Evolutionary conservation across 2,888 invertebrate genomes (phyloP), one percentile per base, ranked within the genome.

Genomic region (Ectropis crepuscularia): DNA sequence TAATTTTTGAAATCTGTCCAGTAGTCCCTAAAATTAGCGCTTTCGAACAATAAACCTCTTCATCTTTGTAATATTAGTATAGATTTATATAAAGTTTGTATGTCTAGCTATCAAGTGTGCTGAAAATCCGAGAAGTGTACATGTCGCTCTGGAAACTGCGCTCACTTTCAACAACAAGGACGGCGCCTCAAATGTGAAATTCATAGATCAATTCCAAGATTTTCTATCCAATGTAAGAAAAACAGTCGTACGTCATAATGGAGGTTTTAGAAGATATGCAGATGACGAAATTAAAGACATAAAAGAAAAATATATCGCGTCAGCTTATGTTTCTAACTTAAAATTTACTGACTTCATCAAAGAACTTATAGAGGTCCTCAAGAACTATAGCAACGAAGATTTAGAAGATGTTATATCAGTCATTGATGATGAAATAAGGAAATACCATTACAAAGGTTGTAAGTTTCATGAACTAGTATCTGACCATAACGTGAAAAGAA

Each of bases 91-190:
- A 28, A 1, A 28, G 1, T 28, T 28, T 28, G 16, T 28, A 28
- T 28, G 16, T 28, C 4, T 28, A 28, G 16, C 16, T 4, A 28
- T 28, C 16, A 28, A 28, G 16, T 28, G 16, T 0, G 41, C 10
- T 41, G 9, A 41, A 6, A 37, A 49, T 10, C 71, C 79, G 2
- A 77, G 76, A 65, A 80, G 79, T 12, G 77, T 89, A 0, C 87
- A 87, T 11, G 10, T 88, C 10, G 83, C 80, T 0, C 46, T 89
- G 0, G 85, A 89, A 67, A 89, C 89, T 0, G 78, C 86, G 0
- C 55, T 88, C 0, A 79, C 85, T 50, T 86, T 89, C 16, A 73
- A 83, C 39, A 68, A 78, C 0, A 74, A 76, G 8, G 74, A 80
- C 9, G 73, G 74, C 0, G 57, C 71, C 0, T 67, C 69, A 0